Evolutionary conservation across 2,113 vertebrate genomes (phyloP), one percentile per base, ranked within the genome.

Genomic region (Ahaetulla prasina): DNA sequence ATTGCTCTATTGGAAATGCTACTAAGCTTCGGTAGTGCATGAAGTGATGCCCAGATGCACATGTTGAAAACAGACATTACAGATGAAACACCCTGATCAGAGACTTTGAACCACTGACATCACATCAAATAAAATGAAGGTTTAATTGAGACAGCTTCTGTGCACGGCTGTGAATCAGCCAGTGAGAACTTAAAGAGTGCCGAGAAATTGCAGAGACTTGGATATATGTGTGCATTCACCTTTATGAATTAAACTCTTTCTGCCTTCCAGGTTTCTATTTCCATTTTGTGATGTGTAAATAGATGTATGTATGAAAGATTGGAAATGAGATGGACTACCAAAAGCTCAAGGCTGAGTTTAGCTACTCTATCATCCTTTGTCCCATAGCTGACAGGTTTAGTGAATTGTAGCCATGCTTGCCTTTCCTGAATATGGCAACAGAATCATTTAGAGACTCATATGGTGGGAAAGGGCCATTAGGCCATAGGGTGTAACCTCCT

Each of bases 1-100:
- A 90, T 49, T 63, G 92, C 80, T 93, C 55, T 89, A 25, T 52
- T 95, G 53, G 88, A 95, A 22, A 90, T 2, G n/a, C 85, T 91
- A 93, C 43, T 89, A 54, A 90, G 53, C 22, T 55, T 43, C n/a
- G 25, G 23, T 84, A 47, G 35, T 43, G 20, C n/a, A 87, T 87
- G 45, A 87, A 27, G 45, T 52, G 45, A 87, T 43, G 39, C 16
- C n/a, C 49, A 43, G 35, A 91, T 55, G 12, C n/a, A 35, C 53
- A 92, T 45, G 85, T 49, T 35, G 9, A 68, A 88, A 91, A 7
- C 12, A 87, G 14, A 39, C 47, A 92, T 68, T 18, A 84, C 9
- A 74, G 50, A 87, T 89, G 16, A 45, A 55, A 30, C 30, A 54
- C 14, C 50, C 53, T 30, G 20, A 39, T 89, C 91, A 45, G 60